Percentiles rank a stretch among this genome's conserved stretches.
Conservation (phyloP, 2,888 invertebrate species). For the Cyrtodaria siliqua region DNA sequence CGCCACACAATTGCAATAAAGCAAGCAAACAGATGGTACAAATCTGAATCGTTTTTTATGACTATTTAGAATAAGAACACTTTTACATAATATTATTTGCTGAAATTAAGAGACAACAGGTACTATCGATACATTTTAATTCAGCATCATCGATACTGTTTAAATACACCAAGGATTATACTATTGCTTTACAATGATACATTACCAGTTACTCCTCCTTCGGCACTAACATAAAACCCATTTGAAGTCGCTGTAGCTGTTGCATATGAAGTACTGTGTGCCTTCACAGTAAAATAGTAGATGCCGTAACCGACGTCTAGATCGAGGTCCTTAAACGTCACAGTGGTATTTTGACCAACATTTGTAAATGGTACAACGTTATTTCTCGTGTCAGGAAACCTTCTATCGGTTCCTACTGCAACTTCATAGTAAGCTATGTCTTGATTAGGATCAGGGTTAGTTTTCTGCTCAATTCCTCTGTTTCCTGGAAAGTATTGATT, state of each 20-base stretch:
- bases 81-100: too few species aligned
- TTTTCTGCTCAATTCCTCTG: conserved; percentile 34
- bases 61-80: too few species aligned
- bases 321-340: conserved; percentile 66
- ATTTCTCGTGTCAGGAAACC: conserved; percentile 68
- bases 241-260: conserved; percentile 69
- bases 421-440: conserved; percentile 70
- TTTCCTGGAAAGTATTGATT: conserved; percentile 49
- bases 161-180: too few species aligned
- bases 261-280: conserved; percentile 66
- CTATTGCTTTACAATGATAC: too few species aligned
- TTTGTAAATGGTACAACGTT: conserved; percentile 72
- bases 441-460: conserved; percentile 48
- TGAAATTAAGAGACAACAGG: too few species aligned
- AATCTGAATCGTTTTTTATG: too few species aligned
- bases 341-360: conserved; percentile 68
- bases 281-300: conserved; percentile 74
- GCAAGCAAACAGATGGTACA: too few species aligned
- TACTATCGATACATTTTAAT: too few species aligned
- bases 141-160: too few species aligned
- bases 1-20: too few species aligned
- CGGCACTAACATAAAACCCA: conserved; percentile 70
- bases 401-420: conserved; percentile 73
- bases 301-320: conserved; percentile 57
- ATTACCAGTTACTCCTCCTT: conserved; percentile 62